phyloP scores from a whole-genome alignment of 2,113 vertebrate genomes.

The Phasianus colchicus region DNA sequence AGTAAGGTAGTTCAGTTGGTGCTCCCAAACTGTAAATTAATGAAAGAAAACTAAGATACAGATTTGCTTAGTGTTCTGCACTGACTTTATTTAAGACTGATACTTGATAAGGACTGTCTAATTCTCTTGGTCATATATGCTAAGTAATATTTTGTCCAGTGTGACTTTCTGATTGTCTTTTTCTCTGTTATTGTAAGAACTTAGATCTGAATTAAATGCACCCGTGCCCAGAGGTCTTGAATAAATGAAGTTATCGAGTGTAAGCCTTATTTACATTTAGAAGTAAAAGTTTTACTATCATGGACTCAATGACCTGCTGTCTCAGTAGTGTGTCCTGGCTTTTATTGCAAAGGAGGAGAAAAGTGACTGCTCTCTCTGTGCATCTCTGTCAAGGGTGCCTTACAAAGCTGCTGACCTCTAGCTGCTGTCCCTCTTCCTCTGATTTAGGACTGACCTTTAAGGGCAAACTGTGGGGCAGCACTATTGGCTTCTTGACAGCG shows the following conservation, averaged over 20 bases:
- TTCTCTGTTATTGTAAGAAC: neutral
- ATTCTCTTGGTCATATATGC: neutral
- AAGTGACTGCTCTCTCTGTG: neutral
- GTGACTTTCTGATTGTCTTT: neutral
- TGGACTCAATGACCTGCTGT: neutral
- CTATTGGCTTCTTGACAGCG: neutral
- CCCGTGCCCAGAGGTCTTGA: neutral
- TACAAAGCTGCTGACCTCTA: neutral
- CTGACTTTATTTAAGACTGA: neutral
- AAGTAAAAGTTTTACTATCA: slow-evolving; percentile 12
- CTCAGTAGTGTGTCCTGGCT: neutral
- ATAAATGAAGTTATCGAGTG: neutral
- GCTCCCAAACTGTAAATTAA: neutral
- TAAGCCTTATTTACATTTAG: too few species aligned
- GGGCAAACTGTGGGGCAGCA: neutral
- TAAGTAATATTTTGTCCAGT: neutral
- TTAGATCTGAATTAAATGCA: neutral
- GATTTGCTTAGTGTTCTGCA: neutral
- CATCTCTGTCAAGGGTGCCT: neutral
- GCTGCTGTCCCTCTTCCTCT: neutral
- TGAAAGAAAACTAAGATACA: neutral
- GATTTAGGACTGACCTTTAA: neutral
- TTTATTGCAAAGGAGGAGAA: neutral
- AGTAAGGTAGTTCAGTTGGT: neutral
- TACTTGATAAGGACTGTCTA: neutral